phyloP scores from a whole-genome alignment of 2,797 vertebrate genomes.

The Perodicticus potto region DNA sequence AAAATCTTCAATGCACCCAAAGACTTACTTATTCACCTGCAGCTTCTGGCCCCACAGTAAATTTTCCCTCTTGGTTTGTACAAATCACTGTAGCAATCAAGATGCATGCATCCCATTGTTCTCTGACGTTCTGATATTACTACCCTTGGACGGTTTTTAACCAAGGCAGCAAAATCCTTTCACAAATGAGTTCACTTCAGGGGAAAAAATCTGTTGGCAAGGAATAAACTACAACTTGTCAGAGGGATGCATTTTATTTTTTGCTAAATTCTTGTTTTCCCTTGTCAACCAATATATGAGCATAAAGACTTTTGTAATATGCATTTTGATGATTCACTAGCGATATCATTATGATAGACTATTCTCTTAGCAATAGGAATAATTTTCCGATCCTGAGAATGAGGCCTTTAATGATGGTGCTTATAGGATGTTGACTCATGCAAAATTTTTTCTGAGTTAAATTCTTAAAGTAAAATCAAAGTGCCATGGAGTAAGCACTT shows the following conservation, averaged over 20 bases:
- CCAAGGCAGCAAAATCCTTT: constrained; percentile 74
- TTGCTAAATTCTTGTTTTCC: constrained; percentile 72
- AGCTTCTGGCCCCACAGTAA: background rate
- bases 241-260: constrained; percentile 2
- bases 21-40: constrained; percentile 12
- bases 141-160: constrained; percentile 70
- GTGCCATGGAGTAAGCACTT: background rate
- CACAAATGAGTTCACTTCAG: constrained; percentile 76
- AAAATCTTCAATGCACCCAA: background rate
- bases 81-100: constrained; percentile 38
- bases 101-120: constrained; percentile 46
- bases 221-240: constrained; percentile 63
- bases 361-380: constrained; percentile 54
- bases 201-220: constrained; percentile 70
- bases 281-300: constrained; percentile 41
- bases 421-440: constrained; percentile 51
- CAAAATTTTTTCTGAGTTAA: constrained; percentile 44
- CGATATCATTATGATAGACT: constrained; percentile 50
- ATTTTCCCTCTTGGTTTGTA: constrained; percentile 52
- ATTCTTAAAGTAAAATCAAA: constrained; percentile 58
- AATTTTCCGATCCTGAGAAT: constrained; percentile 32
- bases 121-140: constrained; percentile 73
- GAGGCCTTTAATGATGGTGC: constrained; percentile 44
- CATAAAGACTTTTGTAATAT: constrained; percentile 35
- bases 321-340: constrained; percentile 20